Conservation (phyloP, 2,113 vertebrate genomes). For the Eublepharis macularius region DNA sequence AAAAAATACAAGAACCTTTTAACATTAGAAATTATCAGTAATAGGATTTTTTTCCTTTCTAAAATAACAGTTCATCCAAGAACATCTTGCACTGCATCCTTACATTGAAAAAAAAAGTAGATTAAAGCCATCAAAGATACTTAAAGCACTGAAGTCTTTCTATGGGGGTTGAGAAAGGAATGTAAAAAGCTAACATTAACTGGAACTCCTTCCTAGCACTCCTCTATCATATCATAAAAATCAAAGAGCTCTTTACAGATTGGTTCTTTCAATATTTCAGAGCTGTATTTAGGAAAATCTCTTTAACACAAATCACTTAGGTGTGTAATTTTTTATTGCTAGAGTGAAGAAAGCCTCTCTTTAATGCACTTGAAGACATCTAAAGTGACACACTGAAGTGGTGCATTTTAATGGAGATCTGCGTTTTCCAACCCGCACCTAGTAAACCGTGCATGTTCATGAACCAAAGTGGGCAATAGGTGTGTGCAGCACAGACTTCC, state of each 20-base stretch:
- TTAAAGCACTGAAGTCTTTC: constrained; percentile 1
- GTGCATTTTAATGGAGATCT: background rate
- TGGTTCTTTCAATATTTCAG: background rate
- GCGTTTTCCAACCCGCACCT: background rate
- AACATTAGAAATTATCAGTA: background rate
- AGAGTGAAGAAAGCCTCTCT: background rate
- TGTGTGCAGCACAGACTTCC: background rate
- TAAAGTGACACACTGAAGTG: background rate
- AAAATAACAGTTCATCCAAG: background rate
- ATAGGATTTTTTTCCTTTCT: background rate
- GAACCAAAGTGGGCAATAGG: background rate
- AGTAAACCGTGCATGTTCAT: background rate
- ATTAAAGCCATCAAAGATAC: background rate
- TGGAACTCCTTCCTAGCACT: constrained; percentile 14
- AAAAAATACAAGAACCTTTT: constrained; percentile 5
- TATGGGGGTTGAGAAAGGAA: constrained; percentile 1
- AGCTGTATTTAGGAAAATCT: background rate
- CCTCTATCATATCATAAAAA: constrained; percentile 25
- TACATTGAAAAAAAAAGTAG: background rate
- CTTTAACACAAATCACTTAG: background rate
- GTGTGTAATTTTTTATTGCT: background rate
- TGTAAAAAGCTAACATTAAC: background rate
- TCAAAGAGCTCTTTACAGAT: constrained; percentile 8
- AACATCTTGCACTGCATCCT: background rate
- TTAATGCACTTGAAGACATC: constrained; percentile 8